These are phyloP conservation scores for Pogonomyrmex barbatus DNA, from an alignment of 1,140 invertebrate genomes.

Conservation along the genomic window DNA sequence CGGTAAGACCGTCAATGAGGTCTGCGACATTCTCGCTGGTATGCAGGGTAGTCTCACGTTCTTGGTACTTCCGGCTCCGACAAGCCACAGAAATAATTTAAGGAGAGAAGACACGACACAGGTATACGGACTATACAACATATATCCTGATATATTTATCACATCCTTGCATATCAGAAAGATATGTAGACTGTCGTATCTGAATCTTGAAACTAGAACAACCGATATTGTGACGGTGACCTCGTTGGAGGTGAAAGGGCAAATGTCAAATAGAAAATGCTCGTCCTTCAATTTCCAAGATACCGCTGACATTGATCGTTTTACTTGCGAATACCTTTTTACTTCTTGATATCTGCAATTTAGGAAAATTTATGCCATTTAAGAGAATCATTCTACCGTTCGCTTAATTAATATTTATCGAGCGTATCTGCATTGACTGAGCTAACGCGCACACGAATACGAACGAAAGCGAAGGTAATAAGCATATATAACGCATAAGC, in stretches of 20 bases:
- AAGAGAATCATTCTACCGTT: neutral
- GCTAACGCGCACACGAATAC: neutral
- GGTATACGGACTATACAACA: conserved; percentile 77
- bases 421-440: neutral
- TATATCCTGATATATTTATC: conserved; percentile 41
- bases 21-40: conserved; percentile 97
- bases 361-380: conserved; percentile 24
- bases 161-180: neutral
- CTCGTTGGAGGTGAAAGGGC: conserved; percentile 21
- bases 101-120: conserved; percentile 84
- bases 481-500: neutral
- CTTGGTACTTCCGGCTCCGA: conserved; percentile 92
- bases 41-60: conserved; percentile 98
- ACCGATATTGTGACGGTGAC: conserved; percentile 17
- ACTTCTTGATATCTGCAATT: neutral
- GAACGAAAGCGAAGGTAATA: conserved; percentile 7
- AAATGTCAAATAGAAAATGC: conserved; percentile 40
- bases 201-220: conserved; percentile 43
- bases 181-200: neutral
- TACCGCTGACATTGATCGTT: conserved; percentile 7
- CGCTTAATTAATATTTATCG: neutral
- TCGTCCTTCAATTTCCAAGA: conserved; percentile 23
- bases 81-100: conserved; percentile 79
- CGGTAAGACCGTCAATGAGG: conserved; percentile 98
- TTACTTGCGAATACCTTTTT: conserved; percentile 19